A percentile compares a stretch with the other conserved stretches of the same genome.
Evolutionary conservation across 2,113 vertebrate species (phyloP).

Genomic region (Bufo gargarizans): DNA sequence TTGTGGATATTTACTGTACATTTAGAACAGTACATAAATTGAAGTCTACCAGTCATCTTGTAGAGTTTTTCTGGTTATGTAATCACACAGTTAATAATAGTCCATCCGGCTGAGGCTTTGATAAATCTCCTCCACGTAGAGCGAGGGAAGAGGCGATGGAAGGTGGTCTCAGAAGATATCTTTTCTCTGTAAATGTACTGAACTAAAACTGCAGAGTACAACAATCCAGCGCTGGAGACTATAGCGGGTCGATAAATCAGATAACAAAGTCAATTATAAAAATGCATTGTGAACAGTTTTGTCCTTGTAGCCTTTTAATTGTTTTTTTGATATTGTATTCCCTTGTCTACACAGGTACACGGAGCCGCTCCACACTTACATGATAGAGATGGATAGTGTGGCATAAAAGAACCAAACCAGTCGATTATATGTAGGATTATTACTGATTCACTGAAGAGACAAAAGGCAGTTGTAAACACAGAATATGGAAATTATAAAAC

Average conservation of each 20-base stretch:
- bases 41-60: neutral
- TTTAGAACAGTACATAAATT: neutral
- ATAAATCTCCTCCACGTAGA: neutral
- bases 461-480: neutral
- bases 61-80: neutral
- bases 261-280: slow-evolving; percentile 44
- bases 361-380: neutral
- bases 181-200: slow-evolving; percentile 26
- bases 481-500: neutral
- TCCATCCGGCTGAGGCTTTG: neutral
- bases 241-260: slow-evolving; percentile 25
- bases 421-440: neutral
- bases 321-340: slow-evolving; percentile 33
- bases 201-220: slow-evolving; percentile 31
- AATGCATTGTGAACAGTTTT: slow-evolving; percentile 32
- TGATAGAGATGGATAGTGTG: neutral
- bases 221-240: neutral
- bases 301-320: slow-evolving; percentile 36
- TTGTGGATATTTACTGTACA: neutral
- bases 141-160: neutral
- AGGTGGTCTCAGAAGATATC: neutral
- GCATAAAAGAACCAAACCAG: neutral
- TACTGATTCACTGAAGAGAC: neutral
- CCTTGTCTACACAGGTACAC: neutral
- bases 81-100: neutral